phyloP scores from a whole-genome alignment of 2,888 invertebrate genomes.

The Pasiphila rectangulata region DNA sequence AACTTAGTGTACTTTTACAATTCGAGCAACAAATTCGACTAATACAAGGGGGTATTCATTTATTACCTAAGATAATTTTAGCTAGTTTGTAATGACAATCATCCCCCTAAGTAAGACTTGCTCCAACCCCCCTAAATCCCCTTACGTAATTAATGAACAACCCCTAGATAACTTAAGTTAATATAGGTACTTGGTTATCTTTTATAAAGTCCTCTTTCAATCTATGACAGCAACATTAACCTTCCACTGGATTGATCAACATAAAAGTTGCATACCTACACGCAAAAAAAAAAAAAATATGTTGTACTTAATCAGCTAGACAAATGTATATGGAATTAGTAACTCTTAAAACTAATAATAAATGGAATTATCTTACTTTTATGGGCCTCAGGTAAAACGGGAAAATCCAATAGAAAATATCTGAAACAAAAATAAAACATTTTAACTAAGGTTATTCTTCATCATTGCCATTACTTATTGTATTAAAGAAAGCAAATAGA shows the following conservation, averaged over 20 bases:
- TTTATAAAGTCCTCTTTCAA: background rate
- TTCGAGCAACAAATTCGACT: background rate
- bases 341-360: slow-evolving; percentile 28
- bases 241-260: background rate
- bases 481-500: too few relatives aligned
- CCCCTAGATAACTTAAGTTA: too few relatives aligned
- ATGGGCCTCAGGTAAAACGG: slow-evolving; percentile 39
- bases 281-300: background rate
- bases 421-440: slow-evolving; percentile 61
- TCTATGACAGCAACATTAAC: background rate
- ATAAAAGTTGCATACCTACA: background rate
- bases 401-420: slow-evolving; percentile 45
- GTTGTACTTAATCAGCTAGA: slow-evolving; percentile 2
- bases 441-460: background rate
- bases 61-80: too few relatives aligned
- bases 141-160: too few relatives aligned
- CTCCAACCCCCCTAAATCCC: too few relatives aligned
- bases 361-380: slow-evolving; percentile 64
- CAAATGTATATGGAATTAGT: background rate
- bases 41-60: too few relatives aligned
- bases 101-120: too few relatives aligned
- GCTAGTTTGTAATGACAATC: too few relatives aligned
- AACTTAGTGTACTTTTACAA: background rate
- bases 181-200: background rate
- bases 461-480: too few relatives aligned